Evolutionary conservation across 2,113 vertebrate genomes (phyloP).

Genomic region (Hypomesus transpacificus): DNA sequence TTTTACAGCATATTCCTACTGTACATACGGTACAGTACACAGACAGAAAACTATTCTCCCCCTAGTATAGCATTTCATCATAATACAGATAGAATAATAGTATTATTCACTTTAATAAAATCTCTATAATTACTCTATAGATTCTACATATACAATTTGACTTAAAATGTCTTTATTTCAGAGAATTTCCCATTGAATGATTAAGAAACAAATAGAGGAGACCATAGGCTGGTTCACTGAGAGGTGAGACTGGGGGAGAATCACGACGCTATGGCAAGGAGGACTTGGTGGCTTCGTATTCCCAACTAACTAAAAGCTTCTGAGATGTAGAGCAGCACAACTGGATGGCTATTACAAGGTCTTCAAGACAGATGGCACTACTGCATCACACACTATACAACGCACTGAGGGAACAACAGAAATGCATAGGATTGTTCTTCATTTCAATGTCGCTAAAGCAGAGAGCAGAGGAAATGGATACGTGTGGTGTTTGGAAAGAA

Average conservation of each 20-base stretch:
- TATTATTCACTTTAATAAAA: slow-evolving; percentile 60
- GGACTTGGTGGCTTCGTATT: slow-evolving; percentile 40
- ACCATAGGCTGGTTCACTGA: slow-evolving; percentile 71
- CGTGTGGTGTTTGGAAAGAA: slow-evolving; percentile 11
- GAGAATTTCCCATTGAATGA: slow-evolving; percentile 52
- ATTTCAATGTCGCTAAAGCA: slow-evolving; percentile 41
- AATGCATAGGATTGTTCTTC: slow-evolving; percentile 55
- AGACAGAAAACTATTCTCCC: slow-evolving; percentile 46
- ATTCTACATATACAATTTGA: slow-evolving; percentile 60
- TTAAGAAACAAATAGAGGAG: slow-evolving; percentile 31
- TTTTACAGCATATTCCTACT: slow-evolving; percentile 35
- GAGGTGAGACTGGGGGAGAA: slow-evolving; percentile 55
- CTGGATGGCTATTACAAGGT: slow-evolving; percentile 56
- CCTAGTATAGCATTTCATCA: slow-evolving; percentile 61
- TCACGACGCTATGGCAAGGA: slow-evolving; percentile 50
- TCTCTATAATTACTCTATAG: slow-evolving; percentile 66
- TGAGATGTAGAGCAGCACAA: slow-evolving; percentile 40
- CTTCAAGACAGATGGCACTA: slow-evolving; percentile 65
- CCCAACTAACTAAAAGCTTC: slow-evolving; percentile 34
- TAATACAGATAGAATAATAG: slow-evolving; percentile 65
- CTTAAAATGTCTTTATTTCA: slow-evolving; percentile 39
- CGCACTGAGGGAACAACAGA: slow-evolving; percentile 52
- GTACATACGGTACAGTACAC: slow-evolving; percentile 47
- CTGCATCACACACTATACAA: slow-evolving; percentile 62
- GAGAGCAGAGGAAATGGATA: slow-evolving; percentile 30